Conservation (phyloP, 2,888 invertebrate genomes). For the Callimorpha dominula region DNA sequence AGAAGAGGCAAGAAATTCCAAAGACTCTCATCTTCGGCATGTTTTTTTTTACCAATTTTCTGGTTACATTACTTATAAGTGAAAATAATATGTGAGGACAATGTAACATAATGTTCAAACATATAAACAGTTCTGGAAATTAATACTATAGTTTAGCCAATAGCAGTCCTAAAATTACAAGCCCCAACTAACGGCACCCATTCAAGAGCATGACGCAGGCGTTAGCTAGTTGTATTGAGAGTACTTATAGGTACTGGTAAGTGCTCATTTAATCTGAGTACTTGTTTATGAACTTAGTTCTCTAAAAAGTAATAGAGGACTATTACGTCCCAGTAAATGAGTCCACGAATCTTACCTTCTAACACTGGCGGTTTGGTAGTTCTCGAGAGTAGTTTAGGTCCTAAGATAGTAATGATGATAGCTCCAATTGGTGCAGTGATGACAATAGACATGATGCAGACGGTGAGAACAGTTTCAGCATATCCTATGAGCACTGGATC, state of each 20-base stretch:
- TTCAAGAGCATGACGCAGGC: not conserved
- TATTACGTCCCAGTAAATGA: not conserved
- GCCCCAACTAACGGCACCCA: too few relatives aligned
- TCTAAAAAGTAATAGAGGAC: not conserved
- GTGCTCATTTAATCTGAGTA: not conserved
- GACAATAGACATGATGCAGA: slow-evolving; percentile 93
- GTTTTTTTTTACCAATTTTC: too few relatives aligned
- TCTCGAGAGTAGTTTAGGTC: slow-evolving; percentile 92
- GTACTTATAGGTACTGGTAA: not conserved
- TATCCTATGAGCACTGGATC: slow-evolving; percentile 84
- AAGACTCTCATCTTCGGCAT: too few relatives aligned
- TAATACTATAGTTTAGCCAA: not conserved
- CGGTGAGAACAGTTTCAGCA: slow-evolving; percentile 91
- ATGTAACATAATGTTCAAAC: too few relatives aligned
- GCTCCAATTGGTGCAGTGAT: slow-evolving; percentile 95
- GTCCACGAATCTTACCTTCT: slow-evolving; percentile 82
- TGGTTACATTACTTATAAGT: too few relatives aligned
- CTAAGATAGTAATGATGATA: slow-evolving; percentile 92
- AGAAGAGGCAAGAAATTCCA: too few relatives aligned
- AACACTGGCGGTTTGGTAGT: slow-evolving; percentile 90
- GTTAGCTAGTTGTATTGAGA: not conserved
- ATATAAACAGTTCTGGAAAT: too few relatives aligned
- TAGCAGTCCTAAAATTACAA: too few relatives aligned
- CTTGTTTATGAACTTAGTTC: not conserved
- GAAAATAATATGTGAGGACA: too few relatives aligned